Conservation (phyloP, 2,888 invertebrate genomes). For the Scrobipalpa atriplicella region DNA sequence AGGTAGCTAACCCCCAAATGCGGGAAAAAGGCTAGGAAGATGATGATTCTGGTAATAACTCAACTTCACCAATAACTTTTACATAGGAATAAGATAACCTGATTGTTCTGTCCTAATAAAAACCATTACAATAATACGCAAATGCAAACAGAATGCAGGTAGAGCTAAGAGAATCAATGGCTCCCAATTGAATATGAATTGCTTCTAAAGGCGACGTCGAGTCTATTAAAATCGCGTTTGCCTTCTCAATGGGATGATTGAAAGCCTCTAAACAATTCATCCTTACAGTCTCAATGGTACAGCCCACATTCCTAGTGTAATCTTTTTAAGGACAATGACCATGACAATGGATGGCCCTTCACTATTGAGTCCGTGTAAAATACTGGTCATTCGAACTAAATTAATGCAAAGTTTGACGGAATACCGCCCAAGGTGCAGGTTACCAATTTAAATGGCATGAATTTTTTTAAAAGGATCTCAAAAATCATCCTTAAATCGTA, state of each 20-base stretch:
- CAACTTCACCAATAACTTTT: too few species aligned
- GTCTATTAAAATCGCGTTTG: constrained; percentile 81
- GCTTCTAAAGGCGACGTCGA: constrained; percentile 74
- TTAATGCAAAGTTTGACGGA: constrained; percentile 72
- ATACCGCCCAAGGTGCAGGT: constrained; percentile 67
- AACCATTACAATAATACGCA: constrained; percentile 12
- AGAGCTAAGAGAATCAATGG: constrained; percentile 59
- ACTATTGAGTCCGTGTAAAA: constrained; percentile 66
- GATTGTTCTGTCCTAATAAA: neutral
- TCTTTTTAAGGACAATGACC: constrained; percentile 72
- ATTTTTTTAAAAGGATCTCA: neutral
- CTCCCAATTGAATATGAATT: constrained; percentile 67
- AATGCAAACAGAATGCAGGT: constrained; percentile 52
- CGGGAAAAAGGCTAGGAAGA: too few species aligned
- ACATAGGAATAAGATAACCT: too few species aligned
- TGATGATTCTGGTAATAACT: too few species aligned
- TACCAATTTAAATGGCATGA: constrained; percentile 21
- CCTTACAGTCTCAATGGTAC: constrained; percentile 67
- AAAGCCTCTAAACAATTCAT: constrained; percentile 77
- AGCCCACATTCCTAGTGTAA: constrained; percentile 75
- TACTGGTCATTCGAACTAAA: constrained; percentile 66
- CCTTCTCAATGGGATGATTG: constrained; percentile 80
- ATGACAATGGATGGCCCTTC: constrained; percentile 66
- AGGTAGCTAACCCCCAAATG: too few species aligned
- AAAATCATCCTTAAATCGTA: neutral